Evolutionary conservation across 2,113 vertebrate genomes (phyloP).

Genomic region (Pungitius pungitius): DNA sequence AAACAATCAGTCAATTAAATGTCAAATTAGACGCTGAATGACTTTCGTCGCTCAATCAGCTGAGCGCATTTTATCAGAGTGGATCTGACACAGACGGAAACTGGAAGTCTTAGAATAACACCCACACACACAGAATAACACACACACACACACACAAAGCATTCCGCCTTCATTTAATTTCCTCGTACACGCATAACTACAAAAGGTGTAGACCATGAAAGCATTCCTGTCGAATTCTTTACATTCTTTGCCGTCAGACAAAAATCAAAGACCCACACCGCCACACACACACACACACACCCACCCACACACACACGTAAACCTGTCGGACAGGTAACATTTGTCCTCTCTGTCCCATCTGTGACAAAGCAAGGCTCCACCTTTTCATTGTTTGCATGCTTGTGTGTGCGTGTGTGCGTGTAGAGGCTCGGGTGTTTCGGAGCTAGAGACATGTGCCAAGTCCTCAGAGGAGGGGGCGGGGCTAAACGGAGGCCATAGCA

Average conservation of each 20-base stretch:
- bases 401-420: neutral
- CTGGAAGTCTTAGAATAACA: conserved; percentile 8
- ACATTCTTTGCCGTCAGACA: conserved; percentile 22
- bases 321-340: conserved; percentile 55
- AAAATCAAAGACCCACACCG: too few species aligned
- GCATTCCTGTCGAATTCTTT: conserved; percentile 29
- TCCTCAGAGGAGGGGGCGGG: conserved; percentile 38
- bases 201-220: conserved; percentile 29
- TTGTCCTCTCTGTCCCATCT: conserved; percentile 5
- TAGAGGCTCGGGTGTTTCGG: conserved; percentile 7
- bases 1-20: neutral
- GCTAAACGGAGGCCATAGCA: conserved; percentile 55
- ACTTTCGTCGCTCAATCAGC: neutral
- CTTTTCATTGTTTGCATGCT: neutral
- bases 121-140: neutral
- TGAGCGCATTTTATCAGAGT: conserved; percentile 11
- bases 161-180: neutral
- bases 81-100: conserved; percentile 6
- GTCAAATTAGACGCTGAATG: neutral
- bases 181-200: neutral
- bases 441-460: conserved; percentile 42
- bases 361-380: conserved; percentile 28
- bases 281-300: conserved; percentile 17
- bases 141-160: neutral
- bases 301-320: conserved; percentile 22